Percentiles rank a stretch among this genome's conserved stretches.
These are phyloP conservation scores for Uropsilus gracilis DNA, from an alignment of 2,113 vertebrate genomes.

Conservation along the genomic window DNA sequence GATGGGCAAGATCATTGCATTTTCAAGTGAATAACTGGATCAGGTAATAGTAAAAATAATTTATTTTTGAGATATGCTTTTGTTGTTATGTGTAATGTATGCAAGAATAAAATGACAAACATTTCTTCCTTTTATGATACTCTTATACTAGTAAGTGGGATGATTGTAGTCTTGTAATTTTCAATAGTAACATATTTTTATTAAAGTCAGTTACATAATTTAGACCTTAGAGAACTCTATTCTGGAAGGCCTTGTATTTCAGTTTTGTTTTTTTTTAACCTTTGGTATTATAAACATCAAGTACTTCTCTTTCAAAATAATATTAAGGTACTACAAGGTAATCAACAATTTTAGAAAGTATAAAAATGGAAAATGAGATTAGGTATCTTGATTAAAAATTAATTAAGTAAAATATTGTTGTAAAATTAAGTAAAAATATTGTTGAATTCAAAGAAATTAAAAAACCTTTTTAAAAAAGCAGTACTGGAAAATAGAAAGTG, in stretches of 20 bases:
- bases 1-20: background rate
- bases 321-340: conserved; percentile 44
- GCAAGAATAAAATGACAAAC: conserved; percentile 33
- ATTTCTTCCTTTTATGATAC: conserved; percentile 26
- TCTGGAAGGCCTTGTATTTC: conserved; percentile 57
- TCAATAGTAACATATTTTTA: conserved; percentile 1
- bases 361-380: conserved; percentile 66
- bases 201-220: conserved; percentile 50
- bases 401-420: too few relatives aligned
- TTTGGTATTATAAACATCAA: conserved; percentile 22
- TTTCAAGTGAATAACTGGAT: conserved; percentile 50
- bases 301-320: conserved; percentile 67
- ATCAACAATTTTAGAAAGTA: conserved; percentile 43
- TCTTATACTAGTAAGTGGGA: conserved; percentile 34
- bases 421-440: conserved; percentile 35
- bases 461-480: background rate
- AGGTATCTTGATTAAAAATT: conserved; percentile 18
- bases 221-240: conserved; percentile 46
- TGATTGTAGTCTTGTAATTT: conserved; percentile 15
- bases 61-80: conserved; percentile 58
- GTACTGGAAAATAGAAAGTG: background rate
- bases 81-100: background rate
- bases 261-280: conserved; percentile 42
- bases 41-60: background rate
- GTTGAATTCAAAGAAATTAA: conserved; percentile 28